Conservation (phyloP, 2,797 vertebrate species). For the Natrix natrix region DNA sequence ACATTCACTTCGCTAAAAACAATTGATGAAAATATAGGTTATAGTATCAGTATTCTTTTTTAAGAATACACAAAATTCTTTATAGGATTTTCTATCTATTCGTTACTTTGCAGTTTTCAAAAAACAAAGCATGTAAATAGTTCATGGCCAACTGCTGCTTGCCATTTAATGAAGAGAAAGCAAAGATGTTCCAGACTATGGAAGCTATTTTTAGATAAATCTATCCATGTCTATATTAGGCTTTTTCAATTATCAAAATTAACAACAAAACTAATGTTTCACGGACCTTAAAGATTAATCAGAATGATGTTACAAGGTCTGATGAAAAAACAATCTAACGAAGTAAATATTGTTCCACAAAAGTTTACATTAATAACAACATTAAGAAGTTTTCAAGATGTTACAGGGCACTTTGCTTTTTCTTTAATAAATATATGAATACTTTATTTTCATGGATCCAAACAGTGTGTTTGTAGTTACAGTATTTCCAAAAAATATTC, state of each 20-base stretch:
- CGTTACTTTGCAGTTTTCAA: neutral
- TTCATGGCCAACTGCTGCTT: constrained; percentile 73
- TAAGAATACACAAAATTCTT: neutral
- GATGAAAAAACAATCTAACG: neutral
- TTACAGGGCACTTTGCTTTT: neutral
- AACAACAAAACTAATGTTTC: neutral
- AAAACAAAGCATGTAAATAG: constrained; percentile 28
- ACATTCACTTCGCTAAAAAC: neutral
- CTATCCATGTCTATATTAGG: neutral
- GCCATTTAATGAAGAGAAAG: constrained; percentile 52
- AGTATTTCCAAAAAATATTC: neutral
- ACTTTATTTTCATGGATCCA: constrained; percentile 2
- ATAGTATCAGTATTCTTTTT: neutral
- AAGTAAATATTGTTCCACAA: neutral
- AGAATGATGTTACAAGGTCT: neutral
- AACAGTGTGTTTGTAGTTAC: neutral
- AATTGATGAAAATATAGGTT: neutral
- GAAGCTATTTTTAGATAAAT: constrained; percentile 8
- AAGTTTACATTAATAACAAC: neutral
- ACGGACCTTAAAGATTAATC: neutral
- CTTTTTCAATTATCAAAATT: neutral
- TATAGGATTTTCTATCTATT: neutral
- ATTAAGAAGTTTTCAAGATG: neutral
- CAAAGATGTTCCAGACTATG: constrained; percentile 47
- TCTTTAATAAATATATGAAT: neutral